Evolutionary conservation across 2,888 invertebrate species (phyloP).

Genomic region (Drosophila picticornis): DNA sequence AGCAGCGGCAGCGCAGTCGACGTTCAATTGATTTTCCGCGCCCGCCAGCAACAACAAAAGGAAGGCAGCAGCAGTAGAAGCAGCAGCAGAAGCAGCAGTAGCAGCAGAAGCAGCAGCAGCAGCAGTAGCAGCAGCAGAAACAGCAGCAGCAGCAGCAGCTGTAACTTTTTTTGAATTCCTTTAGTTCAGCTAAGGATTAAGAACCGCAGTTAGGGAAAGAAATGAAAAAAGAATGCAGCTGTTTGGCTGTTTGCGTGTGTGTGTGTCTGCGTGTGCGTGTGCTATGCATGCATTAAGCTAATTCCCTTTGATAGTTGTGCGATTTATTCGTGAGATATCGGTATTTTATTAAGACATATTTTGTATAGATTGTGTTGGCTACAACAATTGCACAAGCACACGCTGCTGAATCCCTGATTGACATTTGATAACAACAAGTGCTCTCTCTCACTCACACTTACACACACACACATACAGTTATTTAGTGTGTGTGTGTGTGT

Average conservation of each 20-base stretch:
- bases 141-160: constrained; percentile 3
- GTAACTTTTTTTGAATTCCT: constrained; percentile 39
- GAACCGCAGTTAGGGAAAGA: constrained; percentile 39
- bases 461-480: background rate
- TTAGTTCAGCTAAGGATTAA: constrained; percentile 43
- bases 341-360: constrained; percentile 15
- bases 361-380: constrained; percentile 5
- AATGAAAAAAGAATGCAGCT: constrained; percentile 35
- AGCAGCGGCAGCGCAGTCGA: constrained; percentile 63
- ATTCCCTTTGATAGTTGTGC: constrained; percentile 4
- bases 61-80: constrained; percentile 5
- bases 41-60: constrained; percentile 49
- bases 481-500: background rate
- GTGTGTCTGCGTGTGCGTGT: constrained; percentile 1
- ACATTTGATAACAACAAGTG: constrained; percentile 60
- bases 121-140: constrained; percentile 7
- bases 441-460: constrained; percentile 14
- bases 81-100: background rate
- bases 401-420: constrained; percentile 23
- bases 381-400: constrained; percentile 31
- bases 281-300: constrained; percentile 12
- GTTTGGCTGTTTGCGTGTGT: constrained; percentile 9
- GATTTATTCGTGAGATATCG: constrained; percentile 39
- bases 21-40: constrained; percentile 72
- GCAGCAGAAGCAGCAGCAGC: background rate